These are phyloP conservation scores for Rhyacophila evoluta DNA, from an alignment of 2,888 invertebrate genomes.

Conservation along the genomic window DNA sequence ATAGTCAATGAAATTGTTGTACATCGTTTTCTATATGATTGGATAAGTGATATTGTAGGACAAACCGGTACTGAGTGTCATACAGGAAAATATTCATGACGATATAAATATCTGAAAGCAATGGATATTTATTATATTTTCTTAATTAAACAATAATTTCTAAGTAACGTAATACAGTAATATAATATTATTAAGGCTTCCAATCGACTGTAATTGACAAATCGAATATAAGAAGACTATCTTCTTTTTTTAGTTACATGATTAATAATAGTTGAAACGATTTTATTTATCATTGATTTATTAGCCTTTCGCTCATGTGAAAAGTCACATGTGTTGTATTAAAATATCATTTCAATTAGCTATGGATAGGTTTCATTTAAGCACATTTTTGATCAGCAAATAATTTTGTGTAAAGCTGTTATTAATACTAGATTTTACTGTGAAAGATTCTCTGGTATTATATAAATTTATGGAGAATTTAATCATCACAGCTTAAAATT, in stretches of 20 bases:
- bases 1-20: no score
- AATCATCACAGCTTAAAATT: not conserved
- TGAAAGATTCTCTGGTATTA: no score
- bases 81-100: not conserved
- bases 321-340: no score
- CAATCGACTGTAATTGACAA: slow-evolving; percentile 5
- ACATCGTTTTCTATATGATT: no score
- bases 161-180: not conserved
- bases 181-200: slow-evolving; percentile 10
- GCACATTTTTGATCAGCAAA: not conserved
- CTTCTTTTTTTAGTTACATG: no score
- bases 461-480: not conserved
- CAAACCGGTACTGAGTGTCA: not conserved
- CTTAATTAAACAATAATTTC: not conserved
- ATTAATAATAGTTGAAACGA: no score
- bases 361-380: not conserved
- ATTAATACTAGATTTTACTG: no score
- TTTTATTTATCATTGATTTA: no score
- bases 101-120: not conserved
- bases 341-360: no score
- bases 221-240: not conserved
- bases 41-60: no score
- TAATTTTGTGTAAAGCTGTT: not conserved
- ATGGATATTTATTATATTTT: not conserved
- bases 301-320: no score